These are phyloP conservation scores for Caretta caretta DNA, from an alignment of 2,113 vertebrate species.

Conservation along the genomic window DNA sequence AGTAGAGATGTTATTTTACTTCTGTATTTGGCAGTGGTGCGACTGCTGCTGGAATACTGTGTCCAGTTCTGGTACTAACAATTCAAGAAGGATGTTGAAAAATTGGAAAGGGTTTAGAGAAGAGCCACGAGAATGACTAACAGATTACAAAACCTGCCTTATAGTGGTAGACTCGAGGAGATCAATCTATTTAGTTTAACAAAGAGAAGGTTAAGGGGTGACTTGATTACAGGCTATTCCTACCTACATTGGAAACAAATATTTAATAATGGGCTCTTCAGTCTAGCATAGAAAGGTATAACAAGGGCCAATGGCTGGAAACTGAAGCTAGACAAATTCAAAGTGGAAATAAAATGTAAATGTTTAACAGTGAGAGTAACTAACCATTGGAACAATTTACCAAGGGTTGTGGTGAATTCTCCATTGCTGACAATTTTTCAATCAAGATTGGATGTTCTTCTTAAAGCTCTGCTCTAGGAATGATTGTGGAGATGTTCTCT, in stretches of 20 bases:
- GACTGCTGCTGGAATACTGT: neutral
- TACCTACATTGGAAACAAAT: neutral
- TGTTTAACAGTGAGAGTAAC: neutral
- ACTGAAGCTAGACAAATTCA: neutral
- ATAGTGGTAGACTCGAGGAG: neutral
- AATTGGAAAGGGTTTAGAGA: neutral
- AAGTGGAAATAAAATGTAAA: neutral
- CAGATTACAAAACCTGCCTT: neutral
- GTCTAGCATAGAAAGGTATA: neutral
- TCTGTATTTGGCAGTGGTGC: neutral
- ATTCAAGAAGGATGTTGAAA: neutral
- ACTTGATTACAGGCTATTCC: neutral
- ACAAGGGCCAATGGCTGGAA: no score
- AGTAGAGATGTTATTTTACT: neutral
- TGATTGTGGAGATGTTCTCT: neutral
- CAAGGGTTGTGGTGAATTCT: neutral
- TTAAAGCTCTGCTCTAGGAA: neutral
- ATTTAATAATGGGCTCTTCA: neutral
- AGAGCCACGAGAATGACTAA: neutral
- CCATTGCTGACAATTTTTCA: neutral
- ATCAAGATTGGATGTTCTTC: neutral
- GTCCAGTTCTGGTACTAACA: neutral
- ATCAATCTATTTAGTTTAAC: neutral
- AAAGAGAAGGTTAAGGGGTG: neutral
- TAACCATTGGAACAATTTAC: neutral